phyloP scores from a whole-genome alignment of 2,888 invertebrate genomes.

The Lapara coniferarum region DNA sequence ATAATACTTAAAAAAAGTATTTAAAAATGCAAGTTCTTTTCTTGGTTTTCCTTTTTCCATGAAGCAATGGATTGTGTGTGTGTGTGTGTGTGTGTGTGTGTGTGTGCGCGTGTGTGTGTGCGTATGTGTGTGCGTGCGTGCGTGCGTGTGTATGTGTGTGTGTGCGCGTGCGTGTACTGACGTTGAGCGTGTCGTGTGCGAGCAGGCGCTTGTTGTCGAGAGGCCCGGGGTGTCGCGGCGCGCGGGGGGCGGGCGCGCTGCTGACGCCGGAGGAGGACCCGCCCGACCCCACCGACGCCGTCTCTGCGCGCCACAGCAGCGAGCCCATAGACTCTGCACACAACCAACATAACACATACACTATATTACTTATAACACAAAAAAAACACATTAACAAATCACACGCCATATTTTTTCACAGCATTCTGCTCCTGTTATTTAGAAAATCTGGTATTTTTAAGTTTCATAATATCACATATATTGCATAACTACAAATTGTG shows the following conservation, averaged over 20 bases:
- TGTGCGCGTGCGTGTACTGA: constrained; percentile 38
- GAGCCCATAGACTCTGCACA: constrained; percentile 86
- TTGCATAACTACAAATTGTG: no score
- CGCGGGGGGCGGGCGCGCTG: constrained; percentile 55
- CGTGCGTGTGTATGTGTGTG: background rate
- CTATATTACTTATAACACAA: no score
- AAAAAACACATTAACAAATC: no score
- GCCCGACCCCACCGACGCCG: constrained; percentile 86
- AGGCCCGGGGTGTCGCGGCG: constrained; percentile 47
- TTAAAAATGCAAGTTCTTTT: no score
- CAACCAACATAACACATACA: background rate
- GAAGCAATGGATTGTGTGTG: no score
- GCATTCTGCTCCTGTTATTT: no score
- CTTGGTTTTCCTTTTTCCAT: no score
- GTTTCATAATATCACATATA: no score
- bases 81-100: background rate
- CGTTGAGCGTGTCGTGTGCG: constrained; percentile 85
- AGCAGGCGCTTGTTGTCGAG: constrained; percentile 88
- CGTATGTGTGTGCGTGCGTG: background rate
- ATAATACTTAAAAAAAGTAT: no score
- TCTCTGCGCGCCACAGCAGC: constrained; percentile 83
- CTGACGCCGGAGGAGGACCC: constrained; percentile 87
- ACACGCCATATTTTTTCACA: no score
- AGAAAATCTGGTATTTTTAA: no score
- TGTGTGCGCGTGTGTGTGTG: background rate